phyloP scores from a whole-genome alignment of 2,113 vertebrate genomes.

The Podocnemis expansa region DNA sequence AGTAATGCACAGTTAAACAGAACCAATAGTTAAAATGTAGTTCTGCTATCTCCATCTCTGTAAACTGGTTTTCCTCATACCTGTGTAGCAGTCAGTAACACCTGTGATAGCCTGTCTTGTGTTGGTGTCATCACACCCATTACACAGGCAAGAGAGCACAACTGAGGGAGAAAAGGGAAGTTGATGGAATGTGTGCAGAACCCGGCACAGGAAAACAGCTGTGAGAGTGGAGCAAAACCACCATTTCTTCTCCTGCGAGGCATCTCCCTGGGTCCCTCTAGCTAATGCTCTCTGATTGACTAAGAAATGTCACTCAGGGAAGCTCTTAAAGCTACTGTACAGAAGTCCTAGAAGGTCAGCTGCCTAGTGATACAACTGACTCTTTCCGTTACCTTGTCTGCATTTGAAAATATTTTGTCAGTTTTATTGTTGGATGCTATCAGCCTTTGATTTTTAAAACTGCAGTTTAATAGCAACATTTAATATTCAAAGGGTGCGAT shows the following conservation, averaged over 20 bases:
- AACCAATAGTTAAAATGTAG: neutral
- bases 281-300: too few relatives aligned
- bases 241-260: neutral
- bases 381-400: neutral
- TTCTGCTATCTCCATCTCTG: neutral
- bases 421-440: neutral
- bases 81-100: neutral
- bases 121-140: neutral
- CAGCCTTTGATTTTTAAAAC: neutral
- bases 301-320: neutral
- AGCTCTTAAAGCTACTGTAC: neutral
- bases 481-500: neutral
- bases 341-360: neutral
- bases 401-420: neutral
- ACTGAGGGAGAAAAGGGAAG: neutral
- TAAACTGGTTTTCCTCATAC: neutral
- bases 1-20: neutral
- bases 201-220: neutral
- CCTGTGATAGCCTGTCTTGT: neutral
- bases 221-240: neutral
- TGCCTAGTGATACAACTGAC: neutral
- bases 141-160: neutral
- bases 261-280: neutral
- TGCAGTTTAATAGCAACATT: fast-evolving
- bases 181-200: neutral